Evolutionary conservation across 2,113 vertebrate genomes (phyloP).

Genomic region (Hippolais icterina): DNA sequence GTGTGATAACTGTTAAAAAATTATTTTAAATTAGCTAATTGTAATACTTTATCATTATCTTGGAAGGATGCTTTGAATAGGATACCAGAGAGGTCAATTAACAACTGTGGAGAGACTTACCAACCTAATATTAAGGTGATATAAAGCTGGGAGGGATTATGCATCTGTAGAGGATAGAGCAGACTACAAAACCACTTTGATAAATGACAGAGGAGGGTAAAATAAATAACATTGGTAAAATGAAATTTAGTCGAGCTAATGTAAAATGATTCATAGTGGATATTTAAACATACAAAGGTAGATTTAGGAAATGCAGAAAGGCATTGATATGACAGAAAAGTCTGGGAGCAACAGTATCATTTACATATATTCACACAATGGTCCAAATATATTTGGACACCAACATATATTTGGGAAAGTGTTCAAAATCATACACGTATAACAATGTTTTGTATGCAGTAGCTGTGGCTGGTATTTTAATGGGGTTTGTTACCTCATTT

Average conservation of each 20-base stretch:
- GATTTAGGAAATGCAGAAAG: constrained; percentile 4
- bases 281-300: constrained; percentile 9
- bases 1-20: neutral
- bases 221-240: constrained; percentile 15
- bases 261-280: neutral
- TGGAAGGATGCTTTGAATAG: constrained; percentile 19
- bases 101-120: neutral
- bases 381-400: neutral
- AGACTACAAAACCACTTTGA: neutral
- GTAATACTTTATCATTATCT: neutral
- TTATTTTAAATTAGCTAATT: neutral
- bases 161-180: neutral
- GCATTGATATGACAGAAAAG: neutral
- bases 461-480: neutral
- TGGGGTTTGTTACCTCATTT: neutral
- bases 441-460: neutral
- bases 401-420: neutral
- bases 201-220: constrained; percentile 30
- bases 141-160: constrained; percentile 23
- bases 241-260: neutral
- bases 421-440: neutral
- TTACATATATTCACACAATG: neutral
- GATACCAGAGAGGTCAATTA: constrained; percentile 30
- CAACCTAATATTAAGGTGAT: constrained; percentile 38
- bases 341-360: neutral